Conservation (phyloP, 2,888 invertebrate species). For the Hemicrepidius hirtus region DNA sequence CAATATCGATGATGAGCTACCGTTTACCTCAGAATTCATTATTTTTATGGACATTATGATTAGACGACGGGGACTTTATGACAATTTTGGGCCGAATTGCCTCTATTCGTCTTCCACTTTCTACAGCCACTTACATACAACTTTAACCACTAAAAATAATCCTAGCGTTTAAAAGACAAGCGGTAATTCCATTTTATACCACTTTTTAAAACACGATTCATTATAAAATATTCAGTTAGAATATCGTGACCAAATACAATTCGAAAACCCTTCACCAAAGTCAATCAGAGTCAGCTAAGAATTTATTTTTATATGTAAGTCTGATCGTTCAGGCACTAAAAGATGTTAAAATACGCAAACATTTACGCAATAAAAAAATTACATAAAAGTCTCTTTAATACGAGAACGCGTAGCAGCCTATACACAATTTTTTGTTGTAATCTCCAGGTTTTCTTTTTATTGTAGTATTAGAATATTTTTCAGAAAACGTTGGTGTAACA, state of each 20-base stretch:
- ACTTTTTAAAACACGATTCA: neutral
- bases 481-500: constrained; percentile 2
- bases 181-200: neutral
- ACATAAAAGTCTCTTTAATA: too few species aligned
- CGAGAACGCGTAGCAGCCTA: too few species aligned
- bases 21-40: constrained; percentile 35
- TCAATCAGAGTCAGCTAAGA: neutral
- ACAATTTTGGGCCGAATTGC: constrained; percentile 21
- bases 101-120: constrained; percentile 7
- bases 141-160: neutral
- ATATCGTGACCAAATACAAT: constrained; percentile 19
- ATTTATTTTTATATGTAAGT: neutral
- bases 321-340: too few species aligned
- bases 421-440: too few species aligned
- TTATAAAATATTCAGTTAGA: neutral
- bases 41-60: constrained; percentile 36
- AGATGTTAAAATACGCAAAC: too few species aligned
- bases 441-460: too few species aligned
- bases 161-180: neutral
- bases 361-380: too few species aligned
- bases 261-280: neutral
- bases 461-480: constrained; percentile 9
- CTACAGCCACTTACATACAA: neutral
- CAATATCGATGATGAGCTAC: constrained; percentile 27
- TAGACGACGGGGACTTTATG: constrained; percentile 11